Conservation (phyloP, 2,888 invertebrate genomes). For the Gibbula magus region DNA sequence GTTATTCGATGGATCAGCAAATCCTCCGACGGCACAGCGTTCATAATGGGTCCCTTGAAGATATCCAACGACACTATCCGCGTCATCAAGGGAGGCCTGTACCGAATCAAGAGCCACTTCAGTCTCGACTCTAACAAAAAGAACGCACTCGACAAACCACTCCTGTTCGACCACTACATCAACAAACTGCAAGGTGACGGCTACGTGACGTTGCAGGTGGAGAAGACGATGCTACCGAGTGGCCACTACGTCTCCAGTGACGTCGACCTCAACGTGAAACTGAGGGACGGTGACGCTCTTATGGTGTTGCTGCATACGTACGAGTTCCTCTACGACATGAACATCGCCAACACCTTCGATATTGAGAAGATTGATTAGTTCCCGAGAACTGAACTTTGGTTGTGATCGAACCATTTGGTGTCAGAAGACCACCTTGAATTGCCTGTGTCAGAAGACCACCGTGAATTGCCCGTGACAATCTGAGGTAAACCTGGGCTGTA, state of each 20-base stretch:
- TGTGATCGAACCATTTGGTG: too few species aligned
- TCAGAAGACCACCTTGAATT: too few species aligned
- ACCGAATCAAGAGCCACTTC: not conserved
- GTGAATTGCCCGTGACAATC: too few species aligned
- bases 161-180: not conserved
- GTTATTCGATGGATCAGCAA: not conserved
- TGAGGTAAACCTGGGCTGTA: too few species aligned
- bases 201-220: not conserved
- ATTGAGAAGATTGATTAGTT: not conserved
- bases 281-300: not conserved
- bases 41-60: not conserved
- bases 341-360: slow-evolving; percentile 1
- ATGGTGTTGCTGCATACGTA: not conserved
- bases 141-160: not conserved
- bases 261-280: not conserved
- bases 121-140: slow-evolving; percentile 3
- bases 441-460: too few species aligned
- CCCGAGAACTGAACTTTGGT: not conserved
- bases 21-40: not conserved
- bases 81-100: not conserved
- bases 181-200: not conserved
- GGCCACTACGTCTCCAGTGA: not conserved
- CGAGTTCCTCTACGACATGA: not conserved
- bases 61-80: not conserved
- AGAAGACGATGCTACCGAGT: not conserved